Base-by-base conservation (phyloP, 92 coral and sea anemone genomes). In the Phenganax marumi region DNA sequence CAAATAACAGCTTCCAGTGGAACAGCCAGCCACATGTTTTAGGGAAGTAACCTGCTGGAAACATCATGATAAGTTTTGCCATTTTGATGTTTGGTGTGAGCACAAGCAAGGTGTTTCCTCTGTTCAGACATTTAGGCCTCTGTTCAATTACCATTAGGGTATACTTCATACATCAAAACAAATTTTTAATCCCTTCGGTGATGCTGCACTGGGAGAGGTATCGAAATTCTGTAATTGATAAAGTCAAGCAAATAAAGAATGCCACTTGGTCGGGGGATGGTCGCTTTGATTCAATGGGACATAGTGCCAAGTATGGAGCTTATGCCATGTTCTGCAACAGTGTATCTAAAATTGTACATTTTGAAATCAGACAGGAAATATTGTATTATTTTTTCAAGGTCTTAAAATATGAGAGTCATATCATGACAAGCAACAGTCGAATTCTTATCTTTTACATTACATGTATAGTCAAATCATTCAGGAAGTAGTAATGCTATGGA, bases 1-100 rank as follows among this genome's bases (percentile, higher is more conserved):
- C 57, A n/a, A 56, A 56, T 14, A 56, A 81, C 12, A 12, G 86
- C 18, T 53, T 66, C 58, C 70, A 21, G 21, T 85, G 90, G 90
- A 70, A 70, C 50, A 70, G 75, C 14, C 75, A 70, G 75, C 75
- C 75, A 11, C 3, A 18, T 14, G n/a, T 70, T 47, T 19, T 70
- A 0, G 75, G 75, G 14, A 70, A 3, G 14, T 68, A 53, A 13
- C 82, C 82, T 55, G 82, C 82, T 77, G 73, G 80, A 52, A 68
- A 53, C 10, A 77, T 75, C 33, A 75, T 75, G 80, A 18, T 52
- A 19, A 48, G 58, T 48, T 75, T 75, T 75, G 80, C 61, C 43
- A 51, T 75, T 75, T 26, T 75, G 80, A 75, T 75, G 80, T 55
- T 65, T 47, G 80, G 80, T 11, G 80, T 61, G 24, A 33, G 61